Percentiles rank a stretch among this genome's conserved stretches.
These are phyloP conservation scores for Austrofundulus limnaeus DNA, from an alignment of 2,113 vertebrate genomes.

Conservation along the genomic window DNA sequence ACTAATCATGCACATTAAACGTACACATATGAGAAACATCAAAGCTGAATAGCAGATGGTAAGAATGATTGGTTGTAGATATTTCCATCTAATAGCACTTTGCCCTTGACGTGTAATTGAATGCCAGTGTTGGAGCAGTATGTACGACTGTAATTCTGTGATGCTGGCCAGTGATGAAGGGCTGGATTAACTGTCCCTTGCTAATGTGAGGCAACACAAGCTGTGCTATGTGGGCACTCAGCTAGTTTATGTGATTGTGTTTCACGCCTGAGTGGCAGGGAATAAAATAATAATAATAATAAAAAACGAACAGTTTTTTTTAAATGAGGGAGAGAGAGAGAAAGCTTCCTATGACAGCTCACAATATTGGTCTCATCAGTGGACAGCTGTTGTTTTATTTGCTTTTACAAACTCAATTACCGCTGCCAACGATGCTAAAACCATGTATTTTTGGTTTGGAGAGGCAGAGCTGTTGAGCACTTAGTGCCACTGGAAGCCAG, in stretches of 20 bases:
- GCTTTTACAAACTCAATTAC: constrained; percentile 37
- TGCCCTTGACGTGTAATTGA: constrained; percentile 63
- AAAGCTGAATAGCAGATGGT: constrained; percentile 21
- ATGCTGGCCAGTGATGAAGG: constrained; percentile 66
- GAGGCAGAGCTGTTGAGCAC: constrained; percentile 36
- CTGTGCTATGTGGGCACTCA: constrained; percentile 53
- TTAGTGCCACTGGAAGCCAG: constrained; percentile 32
- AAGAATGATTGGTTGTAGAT: constrained; percentile 33
- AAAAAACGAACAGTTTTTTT: not conserved
- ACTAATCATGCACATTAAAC: constrained; percentile 13
- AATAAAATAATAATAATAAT: too few species aligned
- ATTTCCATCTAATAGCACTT: constrained; percentile 44
- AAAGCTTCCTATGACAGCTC: constrained; percentile 38
- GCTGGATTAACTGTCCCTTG: constrained; percentile 73
- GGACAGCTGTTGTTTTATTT: constrained; percentile 47
- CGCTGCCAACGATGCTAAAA: constrained; percentile 46
- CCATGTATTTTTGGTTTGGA: constrained; percentile 41
- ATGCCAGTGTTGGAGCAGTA: constrained; percentile 42
- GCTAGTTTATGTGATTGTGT: constrained; percentile 38
- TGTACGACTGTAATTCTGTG: constrained; percentile 43
- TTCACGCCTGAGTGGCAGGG: constrained; percentile 31
- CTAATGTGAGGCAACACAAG: constrained; percentile 58
- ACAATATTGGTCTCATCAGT: constrained; percentile 24
- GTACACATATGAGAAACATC: constrained; percentile 15
- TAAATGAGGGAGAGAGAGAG: constrained; percentile 11